Conservation (phyloP, 2,113 vertebrate species). For the Nettapus auritus region DNA sequence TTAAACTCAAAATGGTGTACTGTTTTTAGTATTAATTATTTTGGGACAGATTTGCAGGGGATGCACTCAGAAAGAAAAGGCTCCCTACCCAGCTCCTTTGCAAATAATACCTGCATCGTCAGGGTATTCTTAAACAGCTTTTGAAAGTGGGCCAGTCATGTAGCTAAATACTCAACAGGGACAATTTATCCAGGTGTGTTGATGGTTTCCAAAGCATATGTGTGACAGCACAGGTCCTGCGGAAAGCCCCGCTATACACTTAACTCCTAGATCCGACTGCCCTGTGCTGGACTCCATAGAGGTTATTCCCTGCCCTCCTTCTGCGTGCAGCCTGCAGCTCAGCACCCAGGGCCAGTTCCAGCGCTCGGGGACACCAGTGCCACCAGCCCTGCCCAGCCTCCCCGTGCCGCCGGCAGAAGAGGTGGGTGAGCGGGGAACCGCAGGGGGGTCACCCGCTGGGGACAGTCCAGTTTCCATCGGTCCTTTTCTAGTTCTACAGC, state of each 20-base stretch:
- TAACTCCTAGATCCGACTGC: background rate
- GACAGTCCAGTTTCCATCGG: background rate
- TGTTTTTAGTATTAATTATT: background rate
- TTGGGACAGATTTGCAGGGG: background rate
- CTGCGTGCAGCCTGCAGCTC: background rate
- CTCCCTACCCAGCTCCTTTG: background rate
- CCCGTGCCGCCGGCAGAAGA: background rate
- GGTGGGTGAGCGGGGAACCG: background rate
- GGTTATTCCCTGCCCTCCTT: background rate
- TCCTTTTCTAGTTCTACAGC: background rate
- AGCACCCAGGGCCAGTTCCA: background rate
- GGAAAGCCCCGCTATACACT: background rate
- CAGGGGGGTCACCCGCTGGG: background rate
- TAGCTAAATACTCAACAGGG: background rate
- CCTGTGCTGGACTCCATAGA: accelerated
- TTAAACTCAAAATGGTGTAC: background rate
- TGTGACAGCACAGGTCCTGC: background rate
- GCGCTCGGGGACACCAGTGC: background rate
- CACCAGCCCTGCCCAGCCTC: background rate
- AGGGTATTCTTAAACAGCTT: background rate
- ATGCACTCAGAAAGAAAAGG: background rate
- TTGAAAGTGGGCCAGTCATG: background rate
- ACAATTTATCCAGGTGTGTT: background rate
- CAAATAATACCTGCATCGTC: background rate
- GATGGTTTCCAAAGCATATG: background rate